phyloP scores from a whole-genome alignment of 1,140 invertebrate species.

The Sesamia nonagrioides region DNA sequence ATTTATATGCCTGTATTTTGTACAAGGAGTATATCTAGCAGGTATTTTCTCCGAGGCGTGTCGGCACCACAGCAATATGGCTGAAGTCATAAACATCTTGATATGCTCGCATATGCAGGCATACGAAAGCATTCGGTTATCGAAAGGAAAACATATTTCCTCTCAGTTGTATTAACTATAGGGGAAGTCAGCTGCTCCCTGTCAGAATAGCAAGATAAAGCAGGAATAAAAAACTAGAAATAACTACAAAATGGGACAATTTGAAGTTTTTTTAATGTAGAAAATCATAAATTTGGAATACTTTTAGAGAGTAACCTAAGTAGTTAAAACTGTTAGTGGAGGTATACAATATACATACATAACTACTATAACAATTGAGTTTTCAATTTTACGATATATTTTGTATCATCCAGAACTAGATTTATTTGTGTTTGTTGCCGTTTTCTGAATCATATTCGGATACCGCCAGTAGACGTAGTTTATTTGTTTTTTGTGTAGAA shows the following conservation, averaged over 20 bases:
- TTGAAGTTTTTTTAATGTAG: neutral
- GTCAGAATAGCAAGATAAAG: neutral
- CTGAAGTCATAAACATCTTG: conserved; percentile 16
- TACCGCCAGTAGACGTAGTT: no score
- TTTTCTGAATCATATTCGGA: no score
- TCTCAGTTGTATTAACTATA: neutral
- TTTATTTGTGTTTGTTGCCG: no score
- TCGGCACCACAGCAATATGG: conserved; percentile 11
- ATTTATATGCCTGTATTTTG: neutral
- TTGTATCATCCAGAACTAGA: no score
- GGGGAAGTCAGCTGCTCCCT: neutral
- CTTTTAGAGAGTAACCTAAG: no score
- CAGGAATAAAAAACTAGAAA: neutral
- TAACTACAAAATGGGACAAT: neutral
- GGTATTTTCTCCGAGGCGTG: neutral
- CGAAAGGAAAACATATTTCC: conserved; percentile 20
- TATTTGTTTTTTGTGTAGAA: no score
- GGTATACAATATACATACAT: no score
- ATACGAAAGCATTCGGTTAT: conserved; percentile 9
- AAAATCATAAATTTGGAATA: no score
- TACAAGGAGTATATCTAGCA: conserved; percentile 9
- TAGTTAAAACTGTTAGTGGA: no score
- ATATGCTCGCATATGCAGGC: neutral
- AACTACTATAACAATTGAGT: no score
- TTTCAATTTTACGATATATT: no score